Evolutionary conservation across 2,797 vertebrate species (phyloP).

Genomic region (Tapera naevia): DNA sequence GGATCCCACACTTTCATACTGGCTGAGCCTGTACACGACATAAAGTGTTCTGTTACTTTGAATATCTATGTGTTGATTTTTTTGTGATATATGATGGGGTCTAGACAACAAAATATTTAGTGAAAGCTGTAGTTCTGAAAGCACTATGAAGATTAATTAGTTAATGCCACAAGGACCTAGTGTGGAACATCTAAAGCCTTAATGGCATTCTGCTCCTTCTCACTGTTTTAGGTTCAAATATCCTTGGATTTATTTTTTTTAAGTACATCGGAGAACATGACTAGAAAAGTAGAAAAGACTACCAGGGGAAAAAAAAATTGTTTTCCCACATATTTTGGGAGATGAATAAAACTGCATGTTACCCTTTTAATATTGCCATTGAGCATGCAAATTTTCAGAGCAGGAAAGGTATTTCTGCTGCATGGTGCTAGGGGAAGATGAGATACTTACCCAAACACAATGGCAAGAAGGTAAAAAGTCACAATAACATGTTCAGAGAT

Average conservation of each 20-base stretch:
- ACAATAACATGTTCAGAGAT: neutral
- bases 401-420: neutral
- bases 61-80: neutral
- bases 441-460: neutral
- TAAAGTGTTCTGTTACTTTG: neutral
- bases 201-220: neutral
- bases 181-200: neutral
- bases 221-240: neutral
- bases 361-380: constrained; percentile 24
- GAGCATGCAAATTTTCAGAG: constrained; percentile 42
- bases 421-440: neutral
- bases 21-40: neutral
- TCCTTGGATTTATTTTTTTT: neutral
- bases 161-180: neutral
- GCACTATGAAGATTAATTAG: neutral
- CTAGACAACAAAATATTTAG: neutral
- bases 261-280: neutral
- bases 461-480: neutral
- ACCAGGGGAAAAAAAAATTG: neutral
- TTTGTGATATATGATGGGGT: neutral
- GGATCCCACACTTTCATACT: neutral
- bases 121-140: neutral
- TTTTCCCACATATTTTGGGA: neutral
- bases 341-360: constrained; percentile 25
- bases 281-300: neutral